Percentiles rank a stretch among this genome's conserved stretches.
Conservation (phyloP, 2,888 invertebrate genomes). For the Drosophila nigritarsus region DNA sequence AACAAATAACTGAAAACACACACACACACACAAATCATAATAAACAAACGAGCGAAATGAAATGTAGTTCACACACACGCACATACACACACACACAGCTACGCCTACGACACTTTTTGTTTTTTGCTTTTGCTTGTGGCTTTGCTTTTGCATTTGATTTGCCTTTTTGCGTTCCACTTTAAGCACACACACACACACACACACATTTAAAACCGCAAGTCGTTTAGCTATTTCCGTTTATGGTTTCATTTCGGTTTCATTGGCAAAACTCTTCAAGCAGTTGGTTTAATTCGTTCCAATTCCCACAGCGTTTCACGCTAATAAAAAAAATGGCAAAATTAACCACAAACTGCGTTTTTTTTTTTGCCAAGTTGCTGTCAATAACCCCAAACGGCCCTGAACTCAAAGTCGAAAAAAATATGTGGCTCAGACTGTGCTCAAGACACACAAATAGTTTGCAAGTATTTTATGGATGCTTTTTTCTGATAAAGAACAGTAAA, state of each 20-base stretch:
- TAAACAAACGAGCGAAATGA: slow-evolving; percentile 40
- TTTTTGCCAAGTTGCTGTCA: slow-evolving; percentile 1
- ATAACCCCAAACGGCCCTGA: slow-evolving; percentile 15
- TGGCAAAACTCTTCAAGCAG: slow-evolving; percentile 5
- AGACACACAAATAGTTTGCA: neutral
- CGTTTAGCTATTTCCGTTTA: slow-evolving; percentile 35
- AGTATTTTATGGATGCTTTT: neutral
- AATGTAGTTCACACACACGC: slow-evolving; percentile 46
- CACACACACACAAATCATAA: slow-evolving; percentile 35
- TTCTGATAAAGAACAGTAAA: no score
- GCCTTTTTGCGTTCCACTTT: slow-evolving; percentile 12
- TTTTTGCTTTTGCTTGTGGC: slow-evolving; percentile 21
- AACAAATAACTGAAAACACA: slow-evolving; percentile 37
- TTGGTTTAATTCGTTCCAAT: slow-evolving; percentile 26
- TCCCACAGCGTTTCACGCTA: slow-evolving; percentile 15
- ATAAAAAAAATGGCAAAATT: neutral
- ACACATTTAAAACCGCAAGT: neutral
- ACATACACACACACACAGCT: neutral
- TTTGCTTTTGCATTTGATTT: slow-evolving; percentile 20
- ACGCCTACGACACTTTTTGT: slow-evolving; percentile 35
- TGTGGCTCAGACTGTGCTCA: neutral
- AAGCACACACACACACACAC: neutral
- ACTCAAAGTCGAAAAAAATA: slow-evolving; percentile 2
- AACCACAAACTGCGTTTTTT: neutral
- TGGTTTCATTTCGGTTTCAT: slow-evolving; percentile 25